These are phyloP conservation scores for Varanus komodoensis DNA, from an alignment of 2,113 vertebrate genomes.

Conservation along the genomic window DNA sequence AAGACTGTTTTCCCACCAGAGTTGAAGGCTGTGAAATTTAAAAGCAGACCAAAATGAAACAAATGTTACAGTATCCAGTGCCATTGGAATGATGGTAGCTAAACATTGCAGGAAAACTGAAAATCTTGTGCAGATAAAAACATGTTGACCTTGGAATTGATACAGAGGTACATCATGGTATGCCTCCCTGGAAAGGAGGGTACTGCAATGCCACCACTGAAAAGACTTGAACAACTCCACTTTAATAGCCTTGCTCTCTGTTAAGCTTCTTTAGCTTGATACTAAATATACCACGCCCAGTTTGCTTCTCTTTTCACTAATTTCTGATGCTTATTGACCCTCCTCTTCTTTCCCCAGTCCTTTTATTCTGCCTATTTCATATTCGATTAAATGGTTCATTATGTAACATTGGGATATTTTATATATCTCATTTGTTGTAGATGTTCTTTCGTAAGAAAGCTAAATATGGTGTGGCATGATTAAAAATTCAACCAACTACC, in stretches of 20 bases:
- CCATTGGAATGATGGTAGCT: background rate
- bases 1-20: background rate
- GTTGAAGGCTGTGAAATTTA: background rate
- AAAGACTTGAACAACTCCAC: background rate
- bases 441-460: no score
- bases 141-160: background rate
- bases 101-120: background rate
- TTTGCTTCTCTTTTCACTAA: background rate
- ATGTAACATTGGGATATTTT: no score
- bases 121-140: background rate
- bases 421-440: no score
- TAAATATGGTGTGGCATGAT: no score
- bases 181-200: background rate
- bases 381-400: no score
- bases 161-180: background rate
- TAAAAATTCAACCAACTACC: no score
- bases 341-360: background rate
- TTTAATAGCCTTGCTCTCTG: background rate
- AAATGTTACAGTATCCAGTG: background rate
- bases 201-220: background rate
- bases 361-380: no score
- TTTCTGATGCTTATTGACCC: background rate
- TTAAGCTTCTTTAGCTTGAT: background rate
- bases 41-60: background rate
- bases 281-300: background rate